Conservation (phyloP, 2,888 invertebrate genomes). For the Eupeodes latifasciatus region DNA sequence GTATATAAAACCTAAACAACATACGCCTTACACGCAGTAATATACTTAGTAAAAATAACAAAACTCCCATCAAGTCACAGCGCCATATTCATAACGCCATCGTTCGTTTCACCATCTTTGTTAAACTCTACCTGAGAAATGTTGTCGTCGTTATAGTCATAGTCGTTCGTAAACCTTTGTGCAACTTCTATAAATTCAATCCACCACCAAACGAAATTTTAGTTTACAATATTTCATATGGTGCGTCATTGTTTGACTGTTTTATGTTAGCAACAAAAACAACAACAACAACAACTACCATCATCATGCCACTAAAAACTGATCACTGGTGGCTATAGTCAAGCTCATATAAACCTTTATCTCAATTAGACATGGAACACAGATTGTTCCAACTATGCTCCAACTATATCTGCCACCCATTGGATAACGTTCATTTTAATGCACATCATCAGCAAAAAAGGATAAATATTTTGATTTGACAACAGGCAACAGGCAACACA, state of each 20-base stretch:
- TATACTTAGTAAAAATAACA: background rate
- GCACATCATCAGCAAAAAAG: conserved; percentile 30
- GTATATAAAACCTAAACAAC: conserved; percentile 52
- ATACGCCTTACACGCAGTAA: conserved; percentile 21
- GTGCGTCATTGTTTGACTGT: conserved; percentile 76
- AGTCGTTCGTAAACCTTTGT: background rate
- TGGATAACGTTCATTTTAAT: background rate
- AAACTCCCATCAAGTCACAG: background rate
- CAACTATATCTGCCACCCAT: background rate
- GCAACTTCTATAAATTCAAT: conserved; percentile 35
- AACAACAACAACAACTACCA: too few relatives aligned
- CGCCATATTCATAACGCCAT: conserved; percentile 12
- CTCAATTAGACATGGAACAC: conserved; percentile 73
- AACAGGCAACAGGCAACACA: conserved; percentile 36
- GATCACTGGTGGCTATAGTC: conserved; percentile 9
- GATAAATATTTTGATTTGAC: conserved; percentile 76
- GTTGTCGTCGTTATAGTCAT: too few relatives aligned
- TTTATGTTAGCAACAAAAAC: conserved; percentile 60
- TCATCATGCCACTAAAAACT: conserved; percentile 46
- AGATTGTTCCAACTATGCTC: conserved; percentile 37
- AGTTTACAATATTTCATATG: conserved; percentile 57
- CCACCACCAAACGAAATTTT: background rate
- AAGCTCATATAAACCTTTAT: conserved; percentile 51
- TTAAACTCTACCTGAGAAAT: background rate
- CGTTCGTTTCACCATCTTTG: conserved; percentile 24